phyloP scores from a whole-genome alignment of 2,797 vertebrate genomes.

The Clarias pachynema region DNA sequence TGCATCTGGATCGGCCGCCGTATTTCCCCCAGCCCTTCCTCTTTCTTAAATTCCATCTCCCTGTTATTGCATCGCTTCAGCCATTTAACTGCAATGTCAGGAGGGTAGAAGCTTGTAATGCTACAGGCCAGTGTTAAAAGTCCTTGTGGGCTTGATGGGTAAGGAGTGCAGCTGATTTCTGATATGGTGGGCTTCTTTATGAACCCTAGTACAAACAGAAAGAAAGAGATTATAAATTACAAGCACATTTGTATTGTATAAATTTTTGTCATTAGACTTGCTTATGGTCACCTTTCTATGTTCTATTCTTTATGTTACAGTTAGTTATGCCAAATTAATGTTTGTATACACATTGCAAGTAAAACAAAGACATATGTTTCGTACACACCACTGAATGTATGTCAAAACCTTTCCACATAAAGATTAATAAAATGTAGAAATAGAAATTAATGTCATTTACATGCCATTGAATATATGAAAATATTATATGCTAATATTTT shows the following conservation, averaged over 20 bases:
- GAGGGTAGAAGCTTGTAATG: conserved; percentile 76
- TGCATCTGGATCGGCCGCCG: conserved; percentile 75
- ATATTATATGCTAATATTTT: too few relatives aligned
- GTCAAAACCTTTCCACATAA: neutral
- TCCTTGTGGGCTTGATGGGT: conserved; percentile 44
- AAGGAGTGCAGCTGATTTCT: conserved; percentile 62
- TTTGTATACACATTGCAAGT: neutral
- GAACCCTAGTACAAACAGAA: conserved; percentile 67
- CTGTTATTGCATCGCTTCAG: conserved; percentile 68
- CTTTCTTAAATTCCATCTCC: conserved; percentile 64
- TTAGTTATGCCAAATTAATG: neutral
- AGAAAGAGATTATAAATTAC: neutral
- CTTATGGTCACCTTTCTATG: neutral
- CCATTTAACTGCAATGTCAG: conserved; percentile 73
- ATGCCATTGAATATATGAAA: neutral
- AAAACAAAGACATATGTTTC: neutral
- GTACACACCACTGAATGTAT: neutral
- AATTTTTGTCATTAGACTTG: neutral
- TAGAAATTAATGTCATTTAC: neutral
- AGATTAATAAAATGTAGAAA: neutral
- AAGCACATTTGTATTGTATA: neutral
- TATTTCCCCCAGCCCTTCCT: conserved; percentile 66
- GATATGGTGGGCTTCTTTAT: conserved; percentile 71
- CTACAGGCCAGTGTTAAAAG: conserved; percentile 70
- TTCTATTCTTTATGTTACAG: too few relatives aligned